These are phyloP conservation scores for Holacanthella duospinosa DNA, from an alignment of 2,888 invertebrate species.

Conservation along the genomic window DNA sequence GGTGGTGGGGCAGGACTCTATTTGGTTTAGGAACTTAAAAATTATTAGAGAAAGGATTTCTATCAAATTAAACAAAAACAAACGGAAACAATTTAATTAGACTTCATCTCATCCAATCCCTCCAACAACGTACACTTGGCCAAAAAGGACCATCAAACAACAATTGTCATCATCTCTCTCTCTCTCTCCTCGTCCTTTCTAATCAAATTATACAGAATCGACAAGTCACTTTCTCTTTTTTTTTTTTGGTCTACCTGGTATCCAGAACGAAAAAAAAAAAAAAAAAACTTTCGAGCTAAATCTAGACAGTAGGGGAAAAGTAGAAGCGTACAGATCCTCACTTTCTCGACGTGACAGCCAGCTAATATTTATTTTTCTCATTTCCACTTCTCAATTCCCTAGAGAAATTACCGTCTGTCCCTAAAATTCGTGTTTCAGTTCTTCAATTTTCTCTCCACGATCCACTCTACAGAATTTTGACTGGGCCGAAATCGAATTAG, in stretches of 20 bases:
- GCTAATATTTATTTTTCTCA: conserved; percentile 6
- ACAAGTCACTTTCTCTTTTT: background rate
- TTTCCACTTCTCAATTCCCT: conserved; percentile 4
- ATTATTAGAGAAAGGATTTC: background rate
- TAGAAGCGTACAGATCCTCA: background rate
- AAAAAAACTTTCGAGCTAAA: background rate
- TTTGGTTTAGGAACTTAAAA: background rate
- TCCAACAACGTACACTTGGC: background rate
- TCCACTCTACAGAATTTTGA: background rate
- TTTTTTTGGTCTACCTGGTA: background rate
- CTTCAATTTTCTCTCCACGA: background rate
- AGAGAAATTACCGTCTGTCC: conserved; percentile 3
- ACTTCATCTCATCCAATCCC: background rate
- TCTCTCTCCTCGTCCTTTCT: background rate
- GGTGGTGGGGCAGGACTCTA: background rate
- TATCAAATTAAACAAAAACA: background rate
- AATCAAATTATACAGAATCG: background rate
- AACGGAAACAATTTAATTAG: conserved; percentile 6
- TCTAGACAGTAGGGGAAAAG: background rate
- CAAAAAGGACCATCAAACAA: background rate
- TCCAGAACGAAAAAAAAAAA: background rate
- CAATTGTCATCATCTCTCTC: background rate
- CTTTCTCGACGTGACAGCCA: background rate
- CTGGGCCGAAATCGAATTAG: background rate
- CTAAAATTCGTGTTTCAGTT: background rate